These are phyloP conservation scores for Dinothrombium tinctorium DNA, from an alignment of 1,140 invertebrate genomes.

Conservation along the genomic window DNA sequence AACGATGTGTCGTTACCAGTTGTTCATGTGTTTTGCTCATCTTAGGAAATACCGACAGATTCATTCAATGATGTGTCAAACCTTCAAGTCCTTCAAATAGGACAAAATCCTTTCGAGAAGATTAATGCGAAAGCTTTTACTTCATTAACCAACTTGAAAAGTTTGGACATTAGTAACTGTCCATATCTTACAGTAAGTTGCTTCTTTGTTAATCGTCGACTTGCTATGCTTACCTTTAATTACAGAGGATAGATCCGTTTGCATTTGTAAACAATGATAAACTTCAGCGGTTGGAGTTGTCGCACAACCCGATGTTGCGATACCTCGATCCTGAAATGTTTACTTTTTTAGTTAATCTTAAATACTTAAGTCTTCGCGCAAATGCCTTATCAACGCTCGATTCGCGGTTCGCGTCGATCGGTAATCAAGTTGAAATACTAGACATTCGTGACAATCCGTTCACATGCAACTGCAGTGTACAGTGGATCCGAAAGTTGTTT, in stretches of 20 bases:
- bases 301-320: not conserved
- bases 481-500: constrained; percentile 3
- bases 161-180: constrained; percentile 1
- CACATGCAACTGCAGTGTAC: constrained; percentile 3
- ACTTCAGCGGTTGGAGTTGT: not conserved
- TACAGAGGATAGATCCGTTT: not conserved
- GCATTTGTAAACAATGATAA: not conserved
- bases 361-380: not conserved
- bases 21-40: no score
- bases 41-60: constrained; percentile 1
- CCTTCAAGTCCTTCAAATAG: constrained; percentile 1
- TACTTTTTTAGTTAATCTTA: not conserved
- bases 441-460: constrained; percentile 2
- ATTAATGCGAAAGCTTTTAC: constrained; percentile 1
- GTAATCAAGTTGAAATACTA: not conserved
- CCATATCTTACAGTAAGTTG: constrained; percentile 3
- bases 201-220: not conserved
- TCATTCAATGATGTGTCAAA: not conserved
- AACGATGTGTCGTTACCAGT: no score
- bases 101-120: constrained; percentile 1
- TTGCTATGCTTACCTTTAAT: not conserved
- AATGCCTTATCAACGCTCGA: not conserved
- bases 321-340: not conserved
- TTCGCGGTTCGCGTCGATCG: not conserved
- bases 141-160: constrained; percentile 1